Evolutionary conservation across 2,888 invertebrate species (phyloP), one percentile per base, ranked within the genome.

Genomic region (Gymnosoma rotundatum): DNA sequence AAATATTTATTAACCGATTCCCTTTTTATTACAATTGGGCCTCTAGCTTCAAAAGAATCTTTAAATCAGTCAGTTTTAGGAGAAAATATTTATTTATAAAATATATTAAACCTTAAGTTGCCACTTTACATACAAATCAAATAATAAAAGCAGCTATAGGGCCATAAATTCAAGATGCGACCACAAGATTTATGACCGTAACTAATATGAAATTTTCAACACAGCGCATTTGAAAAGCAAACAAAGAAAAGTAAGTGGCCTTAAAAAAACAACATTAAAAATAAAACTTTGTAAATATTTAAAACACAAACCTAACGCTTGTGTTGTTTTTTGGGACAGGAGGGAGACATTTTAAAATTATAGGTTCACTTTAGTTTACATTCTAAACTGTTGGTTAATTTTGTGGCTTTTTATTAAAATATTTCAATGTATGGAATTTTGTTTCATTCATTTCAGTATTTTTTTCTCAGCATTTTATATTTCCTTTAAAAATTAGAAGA

Each of bases 91-190:
- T 25, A 32, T 32, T 5, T 32, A 8, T 32, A 42, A 70, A 54
- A 74, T 60, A 63, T 72, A 54, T 67, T 81, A 81, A 81, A 84
- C 78, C 81, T 84, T 84, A 81, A 84, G 74, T 78, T 81, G 81
- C 84, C 84, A 84, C 81, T 84, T 84, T 81, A 81, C 78, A 84
- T 84, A 74, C 81, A 78, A 86, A 82, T 76, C 79, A 81, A 85
- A 85, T 78, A 86, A 67, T 73, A 83, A 83, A 75, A 72, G 66
- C 78, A 72, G 45, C 75, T 56, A 60, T 60, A 63, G 83, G 87
- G 88, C 90, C 91, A 90, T 91, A 91, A 90, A 90, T 90, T 90
- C 91, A 91, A 90, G 90, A 90, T 90, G 90, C 89, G 91, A 89
- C 90, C 90, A 88, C 88, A 91, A 91, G 90, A 90, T 90, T 90